Evolutionary conservation across 2,888 invertebrate genomes (phyloP).

Genomic region (Scaptomyza cyrtandrae): DNA sequence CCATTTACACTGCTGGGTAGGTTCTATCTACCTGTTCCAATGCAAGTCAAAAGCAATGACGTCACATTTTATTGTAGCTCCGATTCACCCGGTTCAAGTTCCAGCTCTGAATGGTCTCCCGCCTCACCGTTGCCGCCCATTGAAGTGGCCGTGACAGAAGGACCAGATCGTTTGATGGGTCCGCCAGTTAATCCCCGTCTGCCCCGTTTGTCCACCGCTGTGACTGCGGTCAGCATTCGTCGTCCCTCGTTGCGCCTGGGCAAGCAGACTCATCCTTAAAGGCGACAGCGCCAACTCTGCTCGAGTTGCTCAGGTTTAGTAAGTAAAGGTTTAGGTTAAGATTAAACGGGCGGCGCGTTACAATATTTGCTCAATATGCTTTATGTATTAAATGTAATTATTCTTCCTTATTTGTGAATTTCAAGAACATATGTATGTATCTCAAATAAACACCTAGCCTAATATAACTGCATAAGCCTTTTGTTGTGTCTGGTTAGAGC

Average conservation of each 20-base stretch:
- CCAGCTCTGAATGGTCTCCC: conserved; percentile 84
- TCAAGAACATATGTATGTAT: conserved; percentile 32
- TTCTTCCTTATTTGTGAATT: conserved; percentile 7
- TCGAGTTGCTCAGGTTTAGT: conserved; percentile 67
- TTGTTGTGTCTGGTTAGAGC: neutral
- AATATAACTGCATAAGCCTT: neutral
- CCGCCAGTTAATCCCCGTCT: conserved; percentile 82
- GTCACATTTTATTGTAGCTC: conserved; percentile 65
- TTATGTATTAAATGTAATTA: conserved; percentile 16
- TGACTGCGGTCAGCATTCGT: conserved; percentile 31
- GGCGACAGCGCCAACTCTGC: conserved; percentile 30
- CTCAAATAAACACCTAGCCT: conserved; percentile 32
- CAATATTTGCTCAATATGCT: conserved; percentile 36
- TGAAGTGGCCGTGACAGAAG: conserved; percentile 59
- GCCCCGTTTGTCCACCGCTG: conserved; percentile 74
- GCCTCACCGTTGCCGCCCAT: conserved; percentile 83
- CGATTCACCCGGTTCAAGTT: conserved; percentile 84
- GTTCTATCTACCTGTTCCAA: neutral
- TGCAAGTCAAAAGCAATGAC: neutral
- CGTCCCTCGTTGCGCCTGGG: conserved; percentile 63
- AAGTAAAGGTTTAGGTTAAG: conserved; percentile 43
- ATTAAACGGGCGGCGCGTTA: conserved; percentile 1
- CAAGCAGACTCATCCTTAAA: conserved; percentile 63
- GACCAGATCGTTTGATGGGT: conserved; percentile 83
- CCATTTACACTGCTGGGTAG: conserved; percentile 84